phyloP scores from a whole-genome alignment of 92 coral and sea anemone species.

The Siderastrea siderea region DNA sequence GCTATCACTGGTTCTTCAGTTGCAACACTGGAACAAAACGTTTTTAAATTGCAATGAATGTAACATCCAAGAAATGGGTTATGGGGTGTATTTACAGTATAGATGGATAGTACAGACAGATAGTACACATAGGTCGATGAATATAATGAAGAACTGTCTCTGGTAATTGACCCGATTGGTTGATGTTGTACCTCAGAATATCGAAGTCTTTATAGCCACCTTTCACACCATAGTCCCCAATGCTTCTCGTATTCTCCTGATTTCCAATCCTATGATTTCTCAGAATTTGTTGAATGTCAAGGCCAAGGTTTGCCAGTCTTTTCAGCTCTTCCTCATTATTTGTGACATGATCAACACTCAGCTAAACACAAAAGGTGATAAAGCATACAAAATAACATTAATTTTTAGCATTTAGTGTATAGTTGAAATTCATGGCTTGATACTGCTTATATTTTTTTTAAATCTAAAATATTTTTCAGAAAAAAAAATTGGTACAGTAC shows the following conservation, averaged over 20 bases:
- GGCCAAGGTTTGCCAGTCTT: slow-evolving; percentile 88
- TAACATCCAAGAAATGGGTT: no score
- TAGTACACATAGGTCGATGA: no score
- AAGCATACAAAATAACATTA: not conserved
- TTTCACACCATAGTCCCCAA: slow-evolving; percentile 97
- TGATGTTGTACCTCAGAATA: slow-evolving; percentile 78
- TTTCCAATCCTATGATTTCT: slow-evolving; percentile 86
- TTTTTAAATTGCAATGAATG: no score
- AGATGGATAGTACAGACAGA: not conserved
- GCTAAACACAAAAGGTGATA: slow-evolving; percentile 34
- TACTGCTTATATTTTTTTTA: no score
- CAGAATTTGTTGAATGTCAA: slow-evolving; percentile 88
- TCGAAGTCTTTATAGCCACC: slow-evolving; percentile 99
- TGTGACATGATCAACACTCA: slow-evolving; percentile 92
- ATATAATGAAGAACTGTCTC: no score
- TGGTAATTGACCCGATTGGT: no score
- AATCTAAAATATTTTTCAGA: no score
- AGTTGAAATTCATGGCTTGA: no score
- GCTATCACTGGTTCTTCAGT: slow-evolving; percentile 97
- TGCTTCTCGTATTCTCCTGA: slow-evolving; percentile 95
- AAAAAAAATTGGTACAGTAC: no score
- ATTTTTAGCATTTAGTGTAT: no score
- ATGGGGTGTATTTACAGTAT: not conserved
- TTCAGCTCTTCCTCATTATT: slow-evolving; percentile 84
- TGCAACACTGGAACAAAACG: slow-evolving; percentile 64